Evolutionary conservation across 2,888 invertebrate genomes (phyloP).

Genomic region (Brachyptera risi): DNA sequence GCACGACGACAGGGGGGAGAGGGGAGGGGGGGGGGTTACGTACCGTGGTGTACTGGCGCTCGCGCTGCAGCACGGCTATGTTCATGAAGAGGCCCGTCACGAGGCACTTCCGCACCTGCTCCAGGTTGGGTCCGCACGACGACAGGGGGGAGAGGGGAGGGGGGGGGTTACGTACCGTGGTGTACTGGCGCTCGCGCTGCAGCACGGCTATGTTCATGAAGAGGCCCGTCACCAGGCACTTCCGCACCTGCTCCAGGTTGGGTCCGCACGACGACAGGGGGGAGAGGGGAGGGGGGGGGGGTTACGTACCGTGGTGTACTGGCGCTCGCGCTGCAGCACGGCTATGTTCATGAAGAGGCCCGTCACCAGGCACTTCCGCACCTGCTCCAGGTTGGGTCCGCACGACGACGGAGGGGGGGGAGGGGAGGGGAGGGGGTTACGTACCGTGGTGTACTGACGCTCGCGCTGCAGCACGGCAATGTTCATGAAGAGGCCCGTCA

Average conservation of each 20-base stretch:
- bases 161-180: slow-evolving; percentile 57
- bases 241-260: slow-evolving; percentile 51
- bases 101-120: slow-evolving; percentile 65
- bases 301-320: slow-evolving; percentile 60
- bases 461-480: slow-evolving; percentile 76
- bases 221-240: slow-evolving; percentile 75
- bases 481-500: slow-evolving; percentile 80
- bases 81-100: slow-evolving; percentile 80
- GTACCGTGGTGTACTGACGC: slow-evolving; percentile 64
- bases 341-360: slow-evolving; percentile 87
- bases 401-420: too few species aligned
- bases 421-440: too few species aligned
- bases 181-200: slow-evolving; percentile 65
- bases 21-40: too few species aligned
- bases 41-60: slow-evolving; percentile 66
- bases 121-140: slow-evolving; percentile 55
- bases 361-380: slow-evolving; percentile 71
- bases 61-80: slow-evolving; percentile 74
- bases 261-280: slow-evolving; percentile 60
- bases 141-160: too few species aligned
- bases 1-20: slow-evolving; percentile 60
- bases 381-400: slow-evolving; percentile 44
- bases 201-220: slow-evolving; percentile 85
- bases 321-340: slow-evolving; percentile 68
- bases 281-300: too few species aligned